These are phyloP conservation scores for Spongilla lacustris DNA, from an alignment of 37 sponge, comb jelly and placozoan species.

Conservation along the genomic window DNA sequence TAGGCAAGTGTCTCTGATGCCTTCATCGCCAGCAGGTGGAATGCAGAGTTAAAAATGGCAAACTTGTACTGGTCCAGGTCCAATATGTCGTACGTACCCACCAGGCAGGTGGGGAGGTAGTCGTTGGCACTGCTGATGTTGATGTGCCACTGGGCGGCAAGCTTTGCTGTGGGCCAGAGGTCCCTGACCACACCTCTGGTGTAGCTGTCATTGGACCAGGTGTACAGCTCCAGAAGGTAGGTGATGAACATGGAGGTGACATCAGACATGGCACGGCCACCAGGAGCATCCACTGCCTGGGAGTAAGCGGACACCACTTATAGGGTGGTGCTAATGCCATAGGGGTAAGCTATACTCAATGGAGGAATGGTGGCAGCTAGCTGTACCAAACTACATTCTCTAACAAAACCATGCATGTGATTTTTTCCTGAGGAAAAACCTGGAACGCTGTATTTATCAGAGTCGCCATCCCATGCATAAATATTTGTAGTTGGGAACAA, in stretches of 20 bases:
- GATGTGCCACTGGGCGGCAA: constrained; percentile 27
- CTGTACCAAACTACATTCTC: no score
- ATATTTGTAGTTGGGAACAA: no score
- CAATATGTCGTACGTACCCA: constrained; percentile 13
- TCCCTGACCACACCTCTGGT: not conserved
- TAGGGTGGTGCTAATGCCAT: no score
- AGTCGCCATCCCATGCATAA: no score
- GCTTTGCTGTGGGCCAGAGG: constrained; percentile 13
- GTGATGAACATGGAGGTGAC: constrained; percentile 32
- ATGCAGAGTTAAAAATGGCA: not conserved
- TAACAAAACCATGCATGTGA: no score
- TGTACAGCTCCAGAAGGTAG: constrained; percentile 16
- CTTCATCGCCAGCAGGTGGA: constrained; percentile 19
- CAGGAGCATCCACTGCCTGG: constrained; percentile 10
- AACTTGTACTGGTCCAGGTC: not conserved
- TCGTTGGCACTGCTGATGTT: not conserved
- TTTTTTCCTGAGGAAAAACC: no score
- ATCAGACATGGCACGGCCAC: constrained; percentile 28
- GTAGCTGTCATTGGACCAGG: not conserved
- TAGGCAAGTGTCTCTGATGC: constrained; percentile 11
- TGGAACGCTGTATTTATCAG: no score
- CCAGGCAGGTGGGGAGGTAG: constrained; percentile 1
- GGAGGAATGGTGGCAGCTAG: no score
- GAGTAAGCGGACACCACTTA: no score
- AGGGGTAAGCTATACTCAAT: no score